Evolutionary conservation across 1,140 invertebrate species (phyloP).

Genomic region (Schlechtendalia chinensis): DNA sequence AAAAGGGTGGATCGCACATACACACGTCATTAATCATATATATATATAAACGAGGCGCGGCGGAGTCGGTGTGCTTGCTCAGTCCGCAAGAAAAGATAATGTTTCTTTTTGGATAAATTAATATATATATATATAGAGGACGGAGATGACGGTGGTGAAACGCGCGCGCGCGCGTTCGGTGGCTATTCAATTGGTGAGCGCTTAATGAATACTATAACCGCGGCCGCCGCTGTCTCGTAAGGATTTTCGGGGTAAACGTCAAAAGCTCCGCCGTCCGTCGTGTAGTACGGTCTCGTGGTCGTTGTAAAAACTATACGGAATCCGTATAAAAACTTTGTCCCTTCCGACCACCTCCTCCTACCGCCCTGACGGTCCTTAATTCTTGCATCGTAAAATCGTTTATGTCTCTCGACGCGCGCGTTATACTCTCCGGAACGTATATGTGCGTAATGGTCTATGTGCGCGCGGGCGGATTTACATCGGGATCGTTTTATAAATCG

Average conservation of each 20-base stretch:
- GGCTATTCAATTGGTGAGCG: conserved; percentile 22
- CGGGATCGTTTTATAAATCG: neutral
- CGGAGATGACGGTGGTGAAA: neutral
- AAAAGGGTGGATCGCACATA: conserved; percentile 22
- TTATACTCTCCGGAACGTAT: too few relatives aligned
- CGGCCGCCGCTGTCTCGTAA: neutral
- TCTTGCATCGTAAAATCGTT: conserved; percentile 21
- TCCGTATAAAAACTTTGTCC: conserved; percentile 22
- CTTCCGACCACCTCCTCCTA: neutral
- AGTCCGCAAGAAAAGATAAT: conserved; percentile 23
- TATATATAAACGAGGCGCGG: neutral
- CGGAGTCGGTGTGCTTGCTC: neutral
- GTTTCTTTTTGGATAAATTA: conserved; percentile 42
- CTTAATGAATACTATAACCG: neutral
- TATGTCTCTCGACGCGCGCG: conserved; percentile 3
- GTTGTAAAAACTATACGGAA: neutral
- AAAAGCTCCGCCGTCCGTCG: neutral
- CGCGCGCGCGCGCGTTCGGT: neutral
- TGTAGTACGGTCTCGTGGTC: too few relatives aligned
- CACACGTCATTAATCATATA: conserved; percentile 39
- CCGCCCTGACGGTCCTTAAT: neutral
- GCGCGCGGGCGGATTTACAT: conserved; percentile 19
- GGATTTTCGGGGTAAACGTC: conserved; percentile 6
- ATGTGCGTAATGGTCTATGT: neutral
- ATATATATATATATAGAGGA: conserved; percentile 2